Conservation (phyloP, 2,888 invertebrate species). For the Synanthedon andrenaeformis region DNA sequence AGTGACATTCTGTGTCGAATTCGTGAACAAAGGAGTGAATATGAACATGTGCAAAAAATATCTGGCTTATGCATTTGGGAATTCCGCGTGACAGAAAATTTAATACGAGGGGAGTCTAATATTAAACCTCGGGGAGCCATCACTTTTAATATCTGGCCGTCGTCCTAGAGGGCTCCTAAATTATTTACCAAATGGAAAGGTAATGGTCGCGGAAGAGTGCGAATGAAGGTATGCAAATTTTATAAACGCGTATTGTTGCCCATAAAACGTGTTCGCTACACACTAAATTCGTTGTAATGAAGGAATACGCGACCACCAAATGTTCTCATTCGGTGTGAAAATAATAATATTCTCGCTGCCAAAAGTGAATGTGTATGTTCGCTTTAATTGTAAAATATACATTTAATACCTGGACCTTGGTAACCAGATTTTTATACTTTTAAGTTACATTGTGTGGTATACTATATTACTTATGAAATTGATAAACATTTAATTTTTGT, state of each 20-base stretch:
- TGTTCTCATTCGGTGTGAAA: slow-evolving; percentile 18
- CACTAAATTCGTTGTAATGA: slow-evolving; percentile 41
- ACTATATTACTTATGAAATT: too few relatives aligned
- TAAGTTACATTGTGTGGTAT: too few relatives aligned
- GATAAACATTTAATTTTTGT: too few relatives aligned
- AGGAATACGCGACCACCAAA: slow-evolving; percentile 34
- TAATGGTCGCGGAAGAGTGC: slow-evolving; percentile 65
- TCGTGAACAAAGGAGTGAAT: slow-evolving; percentile 54
- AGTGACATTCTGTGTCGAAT: slow-evolving; percentile 67
- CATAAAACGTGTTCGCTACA: slow-evolving; percentile 44
- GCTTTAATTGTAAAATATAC: slow-evolving; percentile 38
- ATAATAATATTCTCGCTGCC: slow-evolving; percentile 21
- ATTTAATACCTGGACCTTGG: slow-evolving; percentile 5
- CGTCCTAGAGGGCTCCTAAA: slow-evolving; percentile 66
- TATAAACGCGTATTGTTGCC: slow-evolving; percentile 56
- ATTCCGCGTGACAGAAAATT: slow-evolving; percentile 69
- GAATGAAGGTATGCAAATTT: slow-evolving; percentile 68
- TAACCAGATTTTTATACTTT: too few relatives aligned
- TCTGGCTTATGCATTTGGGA: slow-evolving; percentile 68
- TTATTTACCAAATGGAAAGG: slow-evolving; percentile 71
- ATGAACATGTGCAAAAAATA: slow-evolving; percentile 71
- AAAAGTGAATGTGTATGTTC: slow-evolving; percentile 43
- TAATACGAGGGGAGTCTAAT: slow-evolving; percentile 69
- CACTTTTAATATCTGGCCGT: slow-evolving; percentile 69
- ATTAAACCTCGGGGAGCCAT: slow-evolving; percentile 69